Conservation (phyloP, 92 coral and sea anemone genomes). For the Montipora capitata region DNA sequence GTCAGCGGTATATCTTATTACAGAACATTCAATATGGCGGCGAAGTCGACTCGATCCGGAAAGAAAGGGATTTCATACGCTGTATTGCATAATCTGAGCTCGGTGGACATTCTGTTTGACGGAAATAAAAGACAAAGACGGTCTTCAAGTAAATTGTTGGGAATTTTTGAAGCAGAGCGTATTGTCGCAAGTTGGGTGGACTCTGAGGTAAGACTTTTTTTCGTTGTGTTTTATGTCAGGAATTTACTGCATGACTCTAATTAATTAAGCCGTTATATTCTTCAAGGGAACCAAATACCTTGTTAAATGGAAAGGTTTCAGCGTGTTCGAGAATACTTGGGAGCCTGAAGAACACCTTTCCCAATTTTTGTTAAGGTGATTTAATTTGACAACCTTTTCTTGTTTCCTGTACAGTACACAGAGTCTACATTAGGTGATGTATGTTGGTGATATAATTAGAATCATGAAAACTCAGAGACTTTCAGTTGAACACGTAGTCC, state of each 20-base stretch:
- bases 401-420: too few relatives aligned
- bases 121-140: neutral
- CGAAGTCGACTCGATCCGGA: neutral
- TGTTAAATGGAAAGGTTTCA: slow-evolving; percentile 58
- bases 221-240: too few relatives aligned
- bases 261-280: neutral
- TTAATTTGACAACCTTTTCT: too few relatives aligned
- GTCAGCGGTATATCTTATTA: neutral
- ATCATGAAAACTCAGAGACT: too few relatives aligned
- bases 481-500: too few relatives aligned
- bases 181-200: too few relatives aligned
- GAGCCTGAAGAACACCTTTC: slow-evolving; percentile 65
- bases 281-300: slow-evolving; percentile 45
- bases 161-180: too few relatives aligned
- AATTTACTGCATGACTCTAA: too few relatives aligned
- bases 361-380: slow-evolving; percentile 31
- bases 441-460: too few relatives aligned
- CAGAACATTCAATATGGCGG: neutral
- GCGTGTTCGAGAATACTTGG: slow-evolving; percentile 56
- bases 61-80: neutral
- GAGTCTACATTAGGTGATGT: too few relatives aligned
- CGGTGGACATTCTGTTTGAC: neutral
- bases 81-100: neutral
- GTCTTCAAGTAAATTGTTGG: neutral
- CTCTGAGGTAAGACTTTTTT: too few relatives aligned